Evolutionary conservation across 2,888 invertebrate species (phyloP).

Genomic region (Cecidostiba fungosa): DNA sequence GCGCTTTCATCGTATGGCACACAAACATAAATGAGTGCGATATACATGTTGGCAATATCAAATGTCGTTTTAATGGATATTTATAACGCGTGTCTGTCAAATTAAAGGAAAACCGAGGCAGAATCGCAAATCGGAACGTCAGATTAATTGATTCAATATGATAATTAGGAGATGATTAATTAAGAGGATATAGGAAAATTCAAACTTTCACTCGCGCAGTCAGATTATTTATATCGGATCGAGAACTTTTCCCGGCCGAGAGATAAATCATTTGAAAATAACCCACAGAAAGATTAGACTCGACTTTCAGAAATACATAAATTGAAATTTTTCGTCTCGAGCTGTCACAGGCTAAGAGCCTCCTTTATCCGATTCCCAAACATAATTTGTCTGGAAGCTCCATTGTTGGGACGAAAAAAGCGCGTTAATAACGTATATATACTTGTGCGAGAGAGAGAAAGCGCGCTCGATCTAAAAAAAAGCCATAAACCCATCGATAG

Average conservation of each 20-base stretch:
- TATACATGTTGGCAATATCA: background rate
- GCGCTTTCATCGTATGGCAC: too few relatives aligned
- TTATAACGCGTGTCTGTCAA: background rate
- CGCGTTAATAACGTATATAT: background rate
- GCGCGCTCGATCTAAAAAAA: constrained; percentile 23
- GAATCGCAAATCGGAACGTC: background rate
- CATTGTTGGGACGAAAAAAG: background rate
- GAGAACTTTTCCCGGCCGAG: background rate
- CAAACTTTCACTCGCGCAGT: background rate
- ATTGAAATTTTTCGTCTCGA: background rate
- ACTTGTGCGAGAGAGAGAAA: background rate
- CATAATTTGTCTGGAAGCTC: constrained; percentile 20
- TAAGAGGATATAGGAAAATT: background rate
- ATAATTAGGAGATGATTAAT: constrained; percentile 23
- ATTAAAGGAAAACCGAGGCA: background rate
- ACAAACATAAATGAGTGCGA: too few relatives aligned
- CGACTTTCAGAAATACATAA: constrained; percentile 1
- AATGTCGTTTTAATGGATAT: background rate
- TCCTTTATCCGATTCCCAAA: background rate
- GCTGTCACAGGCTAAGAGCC: background rate
- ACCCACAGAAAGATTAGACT: background rate
- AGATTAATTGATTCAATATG: constrained; percentile 17
- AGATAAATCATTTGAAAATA: background rate
- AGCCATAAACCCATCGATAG: background rate
- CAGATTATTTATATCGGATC: background rate